Evolutionary conservation across 2,797 vertebrate species (phyloP).

Genomic region (Arnoldichthys spilopterus): DNA sequence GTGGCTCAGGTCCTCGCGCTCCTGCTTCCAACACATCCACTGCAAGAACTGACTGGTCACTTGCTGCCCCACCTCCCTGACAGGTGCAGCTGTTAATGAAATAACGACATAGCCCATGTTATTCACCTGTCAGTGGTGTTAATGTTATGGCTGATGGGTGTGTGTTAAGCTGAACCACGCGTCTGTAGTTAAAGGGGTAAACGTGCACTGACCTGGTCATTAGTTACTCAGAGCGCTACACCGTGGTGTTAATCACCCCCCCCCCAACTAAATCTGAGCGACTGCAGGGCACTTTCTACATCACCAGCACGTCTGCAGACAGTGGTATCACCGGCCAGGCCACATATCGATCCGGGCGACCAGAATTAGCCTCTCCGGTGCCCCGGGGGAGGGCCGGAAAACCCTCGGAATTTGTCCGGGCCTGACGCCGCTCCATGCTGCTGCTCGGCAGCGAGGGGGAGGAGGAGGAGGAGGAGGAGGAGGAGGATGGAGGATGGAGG

Average conservation of each 20-base stretch:
- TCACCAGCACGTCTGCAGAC: constrained; percentile 41
- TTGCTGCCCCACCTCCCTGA: no score
- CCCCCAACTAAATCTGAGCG: constrained; percentile 32
- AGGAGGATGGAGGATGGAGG: constrained; percentile 34
- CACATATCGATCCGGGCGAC: constrained; percentile 56
- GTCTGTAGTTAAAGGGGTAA: no score
- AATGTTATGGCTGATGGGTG: no score
- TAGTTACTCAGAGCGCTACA: not conserved
- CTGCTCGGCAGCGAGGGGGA: constrained; percentile 35
- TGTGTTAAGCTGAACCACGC: no score
- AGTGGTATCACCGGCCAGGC: constrained; percentile 53
- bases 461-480: no score
- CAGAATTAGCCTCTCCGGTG: constrained; percentile 55
- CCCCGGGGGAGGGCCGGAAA: constrained; percentile 50
- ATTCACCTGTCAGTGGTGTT: no score
- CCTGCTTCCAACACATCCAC: no score
- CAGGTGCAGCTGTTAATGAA: no score
- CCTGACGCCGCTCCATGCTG: constrained; percentile 25
- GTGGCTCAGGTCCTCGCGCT: no score
- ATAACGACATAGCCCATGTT: no score
- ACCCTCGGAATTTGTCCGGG: constrained; percentile 41
- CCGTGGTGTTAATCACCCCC: not conserved
- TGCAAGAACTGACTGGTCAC: no score
- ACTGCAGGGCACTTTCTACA: constrained; percentile 38
- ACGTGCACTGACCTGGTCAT: not conserved